Conservation (phyloP, 2,888 invertebrate species). For the Leptopilina syphax region DNA sequence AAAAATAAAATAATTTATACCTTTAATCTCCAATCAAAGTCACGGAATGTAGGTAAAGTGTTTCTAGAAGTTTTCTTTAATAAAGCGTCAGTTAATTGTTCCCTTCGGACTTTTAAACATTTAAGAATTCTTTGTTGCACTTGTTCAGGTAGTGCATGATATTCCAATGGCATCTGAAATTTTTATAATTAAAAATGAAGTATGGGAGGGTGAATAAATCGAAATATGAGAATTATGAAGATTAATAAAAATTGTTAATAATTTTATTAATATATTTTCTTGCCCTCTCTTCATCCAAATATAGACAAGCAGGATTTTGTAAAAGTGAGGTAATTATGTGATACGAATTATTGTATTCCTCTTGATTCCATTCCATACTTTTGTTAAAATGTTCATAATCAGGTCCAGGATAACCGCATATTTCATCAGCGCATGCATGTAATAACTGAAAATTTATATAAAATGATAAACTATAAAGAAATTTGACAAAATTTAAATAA, state of each 20-base stretch:
- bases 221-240: too few species aligned
- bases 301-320: slow-evolving; percentile 65
- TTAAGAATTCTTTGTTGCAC: slow-evolving; percentile 62
- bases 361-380: slow-evolving; percentile 66
- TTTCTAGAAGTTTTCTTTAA: slow-evolving; percentile 67
- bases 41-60: slow-evolving; percentile 72
- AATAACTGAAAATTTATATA: slow-evolving; percentile 63
- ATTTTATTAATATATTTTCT: background rate
- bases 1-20: slow-evolving; percentile 55
- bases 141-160: slow-evolving; percentile 68
- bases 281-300: slow-evolving; percentile 68
- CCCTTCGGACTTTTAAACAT: slow-evolving; percentile 66
- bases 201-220: too few species aligned
- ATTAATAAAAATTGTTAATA: too few species aligned
- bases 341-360: slow-evolving; percentile 64
- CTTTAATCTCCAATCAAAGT: slow-evolving; percentile 79
- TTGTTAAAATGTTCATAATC: slow-evolving; percentile 64
- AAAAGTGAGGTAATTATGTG: slow-evolving; percentile 63
- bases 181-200: background rate
- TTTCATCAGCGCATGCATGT: slow-evolving; percentile 71
- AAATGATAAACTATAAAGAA: slow-evolving; percentile 25
- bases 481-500: background rate
- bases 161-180: slow-evolving; percentile 69
- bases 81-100: slow-evolving; percentile 65
- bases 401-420: slow-evolving; percentile 68